Evolutionary conservation across 2,888 invertebrate species (phyloP).

Genomic region (Pterobdella sp.): DNA sequence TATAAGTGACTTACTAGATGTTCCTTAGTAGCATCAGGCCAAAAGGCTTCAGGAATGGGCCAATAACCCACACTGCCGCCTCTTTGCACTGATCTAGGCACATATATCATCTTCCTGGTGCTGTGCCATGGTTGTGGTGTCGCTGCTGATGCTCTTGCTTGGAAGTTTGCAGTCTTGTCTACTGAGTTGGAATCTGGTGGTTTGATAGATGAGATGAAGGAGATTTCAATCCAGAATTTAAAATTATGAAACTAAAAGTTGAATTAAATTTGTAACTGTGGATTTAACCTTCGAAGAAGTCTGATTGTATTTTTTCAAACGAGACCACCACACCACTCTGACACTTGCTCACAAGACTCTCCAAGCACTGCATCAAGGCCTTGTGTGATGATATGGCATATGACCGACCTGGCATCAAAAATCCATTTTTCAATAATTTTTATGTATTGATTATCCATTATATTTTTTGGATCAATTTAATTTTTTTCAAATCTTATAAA

Average conservation of each 20-base stretch:
- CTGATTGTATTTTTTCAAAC: conserved; percentile 89
- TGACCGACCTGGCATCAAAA: conserved; percentile 66
- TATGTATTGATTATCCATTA: too few species aligned
- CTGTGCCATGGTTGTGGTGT: conserved; percentile 67
- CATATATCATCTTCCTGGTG: conserved; percentile 78
- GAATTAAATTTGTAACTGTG: not conserved
- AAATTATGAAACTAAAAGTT: not conserved
- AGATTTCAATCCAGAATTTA: not conserved
- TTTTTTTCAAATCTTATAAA: not conserved
- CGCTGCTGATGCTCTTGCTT: not conserved
- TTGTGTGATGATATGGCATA: conserved; percentile 89
- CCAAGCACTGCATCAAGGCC: conserved; percentile 89
- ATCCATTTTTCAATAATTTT: too few species aligned
- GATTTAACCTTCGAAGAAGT: conserved; percentile 49
- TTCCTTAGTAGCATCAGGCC: conserved; percentile 83
- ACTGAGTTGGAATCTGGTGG: not conserved
- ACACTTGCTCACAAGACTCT: conserved; percentile 90
- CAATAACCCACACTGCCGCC: conserved; percentile 84
- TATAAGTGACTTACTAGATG: conserved; percentile 59
- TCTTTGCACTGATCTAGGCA: conserved; percentile 81
- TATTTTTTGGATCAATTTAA: not conserved
- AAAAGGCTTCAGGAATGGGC: conserved; percentile 97
- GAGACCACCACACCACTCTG: conserved; percentile 94
- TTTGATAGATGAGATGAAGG: not conserved
- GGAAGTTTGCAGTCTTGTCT: not conserved